Evolutionary conservation across 2,797 vertebrate genomes (phyloP).

Genomic region (Mus spretus): DNA sequence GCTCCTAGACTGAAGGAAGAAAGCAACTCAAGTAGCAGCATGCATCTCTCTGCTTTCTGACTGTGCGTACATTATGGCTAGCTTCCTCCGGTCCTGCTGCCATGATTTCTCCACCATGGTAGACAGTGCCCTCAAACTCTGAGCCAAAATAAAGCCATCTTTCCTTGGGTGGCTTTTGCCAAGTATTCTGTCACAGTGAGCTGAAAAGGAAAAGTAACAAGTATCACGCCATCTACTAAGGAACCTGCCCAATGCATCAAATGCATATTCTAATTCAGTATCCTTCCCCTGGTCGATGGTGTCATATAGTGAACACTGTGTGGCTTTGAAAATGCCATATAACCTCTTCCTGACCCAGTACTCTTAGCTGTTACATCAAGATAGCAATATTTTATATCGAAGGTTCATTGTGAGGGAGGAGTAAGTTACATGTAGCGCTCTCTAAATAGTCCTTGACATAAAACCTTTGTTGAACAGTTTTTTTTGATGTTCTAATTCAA

Average conservation of each 20-base stretch:
- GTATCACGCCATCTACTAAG: not conserved
- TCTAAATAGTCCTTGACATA: not conserved
- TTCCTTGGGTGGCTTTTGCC: not conserved
- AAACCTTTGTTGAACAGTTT: not conserved
- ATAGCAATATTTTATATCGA: not conserved
- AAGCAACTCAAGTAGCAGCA: not conserved
- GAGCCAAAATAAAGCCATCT: not conserved
- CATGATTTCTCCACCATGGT: too few relatives aligned
- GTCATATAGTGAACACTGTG: not conserved
- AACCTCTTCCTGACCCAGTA: not conserved
- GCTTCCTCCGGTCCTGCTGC: not conserved
- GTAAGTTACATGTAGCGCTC: not conserved
- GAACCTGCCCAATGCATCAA: not conserved
- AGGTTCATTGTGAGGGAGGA: not conserved
- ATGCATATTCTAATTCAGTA: not conserved
- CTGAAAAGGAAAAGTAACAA: not conserved
- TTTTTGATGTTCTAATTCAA: not conserved
- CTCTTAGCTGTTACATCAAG: not conserved
- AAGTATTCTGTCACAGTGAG: not conserved
- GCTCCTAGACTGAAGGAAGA: not conserved
- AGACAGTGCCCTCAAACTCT: not conserved
- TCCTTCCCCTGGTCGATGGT: not conserved
- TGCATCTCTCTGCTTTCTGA: not conserved
- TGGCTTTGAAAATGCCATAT: not conserved
- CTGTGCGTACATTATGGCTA: not conserved